Percentiles rank a stretch among this genome's conserved stretches.
Evolutionary conservation across 2,888 invertebrate genomes (phyloP).

Genomic region (Agonopterix heracliana): DNA sequence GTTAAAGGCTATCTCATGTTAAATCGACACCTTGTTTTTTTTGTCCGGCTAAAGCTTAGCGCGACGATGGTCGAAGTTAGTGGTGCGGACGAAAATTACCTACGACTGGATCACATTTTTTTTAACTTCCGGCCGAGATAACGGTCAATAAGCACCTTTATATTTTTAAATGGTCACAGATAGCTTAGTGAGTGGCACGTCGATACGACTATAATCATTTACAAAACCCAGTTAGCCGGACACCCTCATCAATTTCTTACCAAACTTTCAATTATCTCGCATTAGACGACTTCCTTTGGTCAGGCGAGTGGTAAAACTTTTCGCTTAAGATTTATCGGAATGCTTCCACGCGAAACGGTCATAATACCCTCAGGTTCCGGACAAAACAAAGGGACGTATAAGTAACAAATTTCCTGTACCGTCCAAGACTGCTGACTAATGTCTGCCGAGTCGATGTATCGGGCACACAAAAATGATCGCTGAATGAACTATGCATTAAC

Average conservation of each 20-base stretch:
- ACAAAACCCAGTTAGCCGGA: conserved; percentile 21
- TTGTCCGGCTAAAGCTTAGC: conserved; percentile 58
- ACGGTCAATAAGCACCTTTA: conserved; percentile 65
- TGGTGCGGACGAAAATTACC: conserved; percentile 55
- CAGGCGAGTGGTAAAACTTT: conserved; percentile 37
- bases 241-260: conserved; percentile 26
- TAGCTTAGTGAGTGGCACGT: conserved; percentile 47
- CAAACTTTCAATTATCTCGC: conserved; percentile 58
- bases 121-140: conserved; percentile 66
- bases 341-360: conserved; percentile 46
- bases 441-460: conserved; percentile 23
- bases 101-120: conserved; percentile 46
- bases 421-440: conserved; percentile 47
- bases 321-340: conserved; percentile 47
- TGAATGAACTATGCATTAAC: conserved; percentile 44
- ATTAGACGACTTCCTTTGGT: conserved; percentile 54
- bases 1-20: conserved; percentile 58
- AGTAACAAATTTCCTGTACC: conserved; percentile 45
- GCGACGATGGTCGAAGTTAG: conserved; percentile 31
- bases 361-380: conserved; percentile 59
- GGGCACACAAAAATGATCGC: conserved; percentile 31
- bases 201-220: conserved; percentile 29
- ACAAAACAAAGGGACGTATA: conserved; percentile 42
- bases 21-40: conserved; percentile 62
- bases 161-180: conserved; percentile 56